Conservation (phyloP, 92 coral and sea anemone species). For the Porites divaricata region DNA sequence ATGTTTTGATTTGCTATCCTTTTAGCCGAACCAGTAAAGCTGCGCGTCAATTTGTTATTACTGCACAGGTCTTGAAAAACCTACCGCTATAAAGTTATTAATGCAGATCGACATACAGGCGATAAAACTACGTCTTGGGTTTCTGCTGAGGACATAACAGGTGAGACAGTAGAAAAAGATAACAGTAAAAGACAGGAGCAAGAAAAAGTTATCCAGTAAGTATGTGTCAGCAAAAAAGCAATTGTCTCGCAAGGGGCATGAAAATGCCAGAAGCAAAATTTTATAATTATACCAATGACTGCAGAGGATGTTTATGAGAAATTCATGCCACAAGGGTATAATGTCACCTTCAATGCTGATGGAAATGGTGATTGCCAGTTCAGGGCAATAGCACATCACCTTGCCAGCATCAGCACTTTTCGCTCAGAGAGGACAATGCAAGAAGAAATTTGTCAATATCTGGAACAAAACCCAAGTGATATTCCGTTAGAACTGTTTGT, state of each 20-base stretch:
- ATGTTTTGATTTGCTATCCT: slow-evolving; percentile 15
- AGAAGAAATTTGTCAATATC: slow-evolving; percentile 41
- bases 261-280: slow-evolving; percentile 23
- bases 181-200: slow-evolving; percentile 1
- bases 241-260: slow-evolving; percentile 1
- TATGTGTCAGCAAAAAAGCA: neutral
- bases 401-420: slow-evolving; percentile 21
- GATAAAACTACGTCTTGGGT: slow-evolving; percentile 33
- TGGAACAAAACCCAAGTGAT: slow-evolving; percentile 13
- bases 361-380: slow-evolving; percentile 67
- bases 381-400: slow-evolving; percentile 28
- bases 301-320: neutral
- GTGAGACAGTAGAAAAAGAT: slow-evolving; percentile 38
- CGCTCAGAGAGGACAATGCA: slow-evolving; percentile 48
- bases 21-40: slow-evolving; percentile 21
- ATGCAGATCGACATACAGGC: slow-evolving; percentile 4
- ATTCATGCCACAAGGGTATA: slow-evolving; percentile 39
- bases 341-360: slow-evolving; percentile 34
- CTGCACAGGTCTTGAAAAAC: slow-evolving; percentile 14
- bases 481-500: slow-evolving; percentile 30
- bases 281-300: slow-evolving; percentile 5
- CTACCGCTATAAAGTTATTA: slow-evolving; percentile 24
- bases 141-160: slow-evolving; percentile 60
- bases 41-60: slow-evolving; percentile 14
- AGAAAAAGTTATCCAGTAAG: too few relatives aligned